Evolutionary conservation across 2,888 invertebrate genomes (phyloP).

Genomic region (Gordius sp.): DNA sequence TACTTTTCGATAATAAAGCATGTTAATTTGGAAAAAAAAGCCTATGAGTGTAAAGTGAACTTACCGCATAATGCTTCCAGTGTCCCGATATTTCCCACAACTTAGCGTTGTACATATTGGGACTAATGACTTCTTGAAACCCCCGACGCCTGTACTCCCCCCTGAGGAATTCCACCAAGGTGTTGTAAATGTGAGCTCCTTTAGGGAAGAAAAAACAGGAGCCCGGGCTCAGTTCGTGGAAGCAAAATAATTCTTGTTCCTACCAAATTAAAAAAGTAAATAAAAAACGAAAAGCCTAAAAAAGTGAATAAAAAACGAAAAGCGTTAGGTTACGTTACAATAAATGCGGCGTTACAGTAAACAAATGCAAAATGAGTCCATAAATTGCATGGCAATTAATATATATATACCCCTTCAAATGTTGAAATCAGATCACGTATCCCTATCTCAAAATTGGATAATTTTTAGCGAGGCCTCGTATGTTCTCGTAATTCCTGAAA

Average conservation of each 20-base stretch:
- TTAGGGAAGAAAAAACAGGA: slow-evolving; percentile 91
- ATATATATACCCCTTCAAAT: no score
- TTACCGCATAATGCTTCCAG: slow-evolving; percentile 73
- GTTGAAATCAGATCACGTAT: no score
- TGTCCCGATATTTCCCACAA: slow-evolving; percentile 93
- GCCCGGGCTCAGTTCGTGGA: slow-evolving; percentile 87
- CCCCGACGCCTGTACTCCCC: slow-evolving; percentile 26
- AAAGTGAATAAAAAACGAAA: background rate
- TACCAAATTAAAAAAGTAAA: slow-evolving; percentile 26
- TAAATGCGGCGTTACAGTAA: no score
- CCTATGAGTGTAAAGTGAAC: no score
- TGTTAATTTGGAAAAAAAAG: no score
- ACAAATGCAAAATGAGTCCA: no score
- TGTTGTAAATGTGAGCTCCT: slow-evolving; percentile 85
- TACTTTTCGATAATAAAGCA: no score
- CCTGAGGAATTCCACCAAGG: slow-evolving; percentile 54
- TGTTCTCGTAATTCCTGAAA: no score
- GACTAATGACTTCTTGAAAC: slow-evolving; percentile 45
- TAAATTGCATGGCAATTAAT: no score
- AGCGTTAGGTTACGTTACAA: no score
- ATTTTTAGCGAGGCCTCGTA: no score
- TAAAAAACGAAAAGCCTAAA: background rate
- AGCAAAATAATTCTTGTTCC: slow-evolving; percentile 93
- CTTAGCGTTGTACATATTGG: slow-evolving; percentile 79
- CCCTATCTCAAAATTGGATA: no score